These are phyloP conservation scores for Nycteola revayana DNA, from an alignment of 2,888 invertebrate species.

Conservation along the genomic window DNA sequence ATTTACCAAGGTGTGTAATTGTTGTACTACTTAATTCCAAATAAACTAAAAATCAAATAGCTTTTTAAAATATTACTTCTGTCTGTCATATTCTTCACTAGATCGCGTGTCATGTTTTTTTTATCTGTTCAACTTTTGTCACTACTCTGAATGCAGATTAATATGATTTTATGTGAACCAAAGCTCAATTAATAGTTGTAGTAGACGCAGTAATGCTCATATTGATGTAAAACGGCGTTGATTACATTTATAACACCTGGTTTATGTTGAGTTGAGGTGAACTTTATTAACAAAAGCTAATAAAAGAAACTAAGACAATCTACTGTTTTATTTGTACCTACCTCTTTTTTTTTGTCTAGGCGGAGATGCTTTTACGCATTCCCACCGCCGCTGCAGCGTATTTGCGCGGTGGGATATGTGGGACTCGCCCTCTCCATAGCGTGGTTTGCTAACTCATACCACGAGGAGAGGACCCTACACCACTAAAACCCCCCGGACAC, in stretches of 20 bases:
- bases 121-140: constrained; percentile 18
- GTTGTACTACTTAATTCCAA: neutral
- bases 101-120: constrained; percentile 8
- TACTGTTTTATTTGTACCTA: constrained; percentile 37
- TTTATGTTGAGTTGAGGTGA: constrained; percentile 63
- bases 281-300: constrained; percentile 76
- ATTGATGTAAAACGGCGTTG: constrained; percentile 45
- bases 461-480: no score
- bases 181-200: constrained; percentile 55
- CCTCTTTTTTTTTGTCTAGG: no score
- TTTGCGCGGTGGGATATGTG: no score
- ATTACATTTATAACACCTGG: constrained; percentile 56
- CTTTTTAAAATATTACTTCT: no score
- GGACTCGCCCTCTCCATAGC: no score
- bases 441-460: no score
- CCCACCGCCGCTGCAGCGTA: no score
- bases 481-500: no score
- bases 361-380: no score
- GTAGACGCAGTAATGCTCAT: constrained; percentile 33
- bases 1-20: neutral
- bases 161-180: constrained; percentile 43
- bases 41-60: no score
- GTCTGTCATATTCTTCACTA: constrained; percentile 5
- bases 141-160: constrained; percentile 18
- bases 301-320: constrained; percentile 58